Evolutionary conservation across 2,797 vertebrate species (phyloP).

Genomic region (Morus bassanus): DNA sequence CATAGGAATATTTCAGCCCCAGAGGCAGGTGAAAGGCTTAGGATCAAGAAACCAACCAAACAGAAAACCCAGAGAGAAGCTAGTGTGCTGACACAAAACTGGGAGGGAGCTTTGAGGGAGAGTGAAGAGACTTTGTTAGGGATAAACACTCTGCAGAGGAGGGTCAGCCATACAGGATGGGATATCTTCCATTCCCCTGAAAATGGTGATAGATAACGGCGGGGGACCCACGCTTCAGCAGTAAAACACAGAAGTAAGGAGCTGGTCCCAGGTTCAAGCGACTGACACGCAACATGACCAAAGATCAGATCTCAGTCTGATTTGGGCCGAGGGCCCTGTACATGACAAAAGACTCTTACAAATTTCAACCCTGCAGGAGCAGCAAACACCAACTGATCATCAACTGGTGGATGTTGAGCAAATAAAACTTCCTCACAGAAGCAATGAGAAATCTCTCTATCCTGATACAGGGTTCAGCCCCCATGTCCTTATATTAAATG

Average conservation of each 20-base stretch:
- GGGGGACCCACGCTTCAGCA: not conserved
- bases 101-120: not conserved
- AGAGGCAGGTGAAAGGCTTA: not conserved
- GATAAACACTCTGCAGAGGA: not conserved
- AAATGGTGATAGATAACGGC: not conserved
- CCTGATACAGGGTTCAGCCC: not conserved
- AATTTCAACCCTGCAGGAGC: not conserved
- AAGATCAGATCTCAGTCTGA: not conserved
- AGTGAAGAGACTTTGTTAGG: not conserved
- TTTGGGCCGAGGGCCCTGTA: not conserved
- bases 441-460: not conserved
- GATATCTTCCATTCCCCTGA: not conserved
- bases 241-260: not conserved
- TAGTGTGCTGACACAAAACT: not conserved
- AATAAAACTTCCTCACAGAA: not conserved
- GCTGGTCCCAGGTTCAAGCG: not conserved
- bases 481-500: not conserved
- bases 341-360: not conserved
- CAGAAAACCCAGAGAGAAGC: not conserved
- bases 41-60: not conserved
- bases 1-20: not conserved
- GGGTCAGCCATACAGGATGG: rapidly evolving
- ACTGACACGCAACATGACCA: not conserved
- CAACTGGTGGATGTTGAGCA: not conserved
- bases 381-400: not conserved